Percentiles rank a stretch among this genome's conserved stretches.
These are phyloP conservation scores for Albula goreensis DNA, from an alignment of 2,113 vertebrate genomes.

Conservation along the genomic window DNA sequence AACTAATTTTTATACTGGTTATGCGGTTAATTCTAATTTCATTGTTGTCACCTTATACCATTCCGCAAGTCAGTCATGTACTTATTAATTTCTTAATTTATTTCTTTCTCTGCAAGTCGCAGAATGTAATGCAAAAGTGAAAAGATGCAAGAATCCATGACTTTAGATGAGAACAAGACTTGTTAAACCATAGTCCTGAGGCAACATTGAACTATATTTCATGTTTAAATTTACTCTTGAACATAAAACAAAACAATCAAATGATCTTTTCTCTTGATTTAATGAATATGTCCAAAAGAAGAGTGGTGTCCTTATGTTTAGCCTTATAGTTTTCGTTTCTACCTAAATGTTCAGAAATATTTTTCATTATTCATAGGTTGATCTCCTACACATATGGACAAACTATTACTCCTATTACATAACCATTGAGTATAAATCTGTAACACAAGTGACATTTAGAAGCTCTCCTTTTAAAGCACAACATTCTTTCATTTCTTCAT, in stretches of 20 bases:
- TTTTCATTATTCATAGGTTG: neutral
- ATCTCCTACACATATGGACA: slow-evolving; percentile 38
- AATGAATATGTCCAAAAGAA: too few relatives aligned
- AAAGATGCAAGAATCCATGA: neutral
- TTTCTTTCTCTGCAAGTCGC: slow-evolving; percentile 60
- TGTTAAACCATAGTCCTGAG: neutral
- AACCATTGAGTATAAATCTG: slow-evolving; percentile 35
- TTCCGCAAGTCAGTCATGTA: slow-evolving; percentile 68
- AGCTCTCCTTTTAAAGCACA: slow-evolving; percentile 46
- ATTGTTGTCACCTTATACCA: slow-evolving; percentile 71
- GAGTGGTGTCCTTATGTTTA: neutral
- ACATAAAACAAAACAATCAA: too few relatives aligned
- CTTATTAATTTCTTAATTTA: slow-evolving; percentile 76
- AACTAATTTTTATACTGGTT: slow-evolving; percentile 68
- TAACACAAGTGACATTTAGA: slow-evolving; percentile 36
- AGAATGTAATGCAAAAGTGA: slow-evolving; percentile 22
- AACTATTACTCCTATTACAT: slow-evolving; percentile 43
- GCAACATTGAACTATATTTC: neutral
- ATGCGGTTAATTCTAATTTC: slow-evolving; percentile 76
- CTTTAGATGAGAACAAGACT: neutral
- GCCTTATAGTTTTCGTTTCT: neutral
- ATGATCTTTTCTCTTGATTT: too few relatives aligned
- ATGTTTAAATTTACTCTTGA: too few relatives aligned
- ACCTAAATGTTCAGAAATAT: neutral
- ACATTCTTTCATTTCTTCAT: slow-evolving; percentile 27